Percentiles rank a stretch among this genome's conserved stretches.
Evolutionary conservation across 2,888 invertebrate species (phyloP).

Genomic region (Eupeodes latifasciatus): DNA sequence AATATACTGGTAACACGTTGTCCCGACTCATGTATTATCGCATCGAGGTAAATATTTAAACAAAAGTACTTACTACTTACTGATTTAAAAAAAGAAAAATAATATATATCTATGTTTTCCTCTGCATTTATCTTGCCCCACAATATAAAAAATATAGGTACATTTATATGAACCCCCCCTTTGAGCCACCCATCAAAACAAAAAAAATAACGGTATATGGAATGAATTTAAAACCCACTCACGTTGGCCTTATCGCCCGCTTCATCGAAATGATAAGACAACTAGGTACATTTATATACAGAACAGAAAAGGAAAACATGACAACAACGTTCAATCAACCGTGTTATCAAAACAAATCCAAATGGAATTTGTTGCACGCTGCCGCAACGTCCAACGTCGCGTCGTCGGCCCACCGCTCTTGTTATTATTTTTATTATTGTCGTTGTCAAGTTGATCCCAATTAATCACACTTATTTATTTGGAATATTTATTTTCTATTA

Average conservation of each 20-base stretch:
- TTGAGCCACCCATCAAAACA: neutral
- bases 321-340: constrained; percentile 70
- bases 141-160: neutral
- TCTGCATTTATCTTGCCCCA: constrained; percentile 14
- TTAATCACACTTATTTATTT: neutral
- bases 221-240: constrained; percentile 12
- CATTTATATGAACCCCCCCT: neutral
- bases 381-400: constrained; percentile 1
- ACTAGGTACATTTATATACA: neutral
- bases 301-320: constrained; percentile 27
- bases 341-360: constrained; percentile 64
- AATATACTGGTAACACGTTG: constrained; percentile 66
- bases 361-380: constrained; percentile 66
- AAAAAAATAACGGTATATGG: neutral
- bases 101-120: neutral
- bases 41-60: constrained; percentile 70
- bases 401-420: neutral
- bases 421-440: neutral
- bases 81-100: constrained; percentile 16
- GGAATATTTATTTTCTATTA: neutral
- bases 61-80: constrained; percentile 18
- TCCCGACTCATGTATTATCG: constrained; percentile 67
- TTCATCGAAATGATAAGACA: constrained; percentile 54
- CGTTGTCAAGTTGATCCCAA: constrained; percentile 11
- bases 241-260: neutral